Conservation (phyloP, 1,140 invertebrate genomes). For the Nebria ingens region DNA sequence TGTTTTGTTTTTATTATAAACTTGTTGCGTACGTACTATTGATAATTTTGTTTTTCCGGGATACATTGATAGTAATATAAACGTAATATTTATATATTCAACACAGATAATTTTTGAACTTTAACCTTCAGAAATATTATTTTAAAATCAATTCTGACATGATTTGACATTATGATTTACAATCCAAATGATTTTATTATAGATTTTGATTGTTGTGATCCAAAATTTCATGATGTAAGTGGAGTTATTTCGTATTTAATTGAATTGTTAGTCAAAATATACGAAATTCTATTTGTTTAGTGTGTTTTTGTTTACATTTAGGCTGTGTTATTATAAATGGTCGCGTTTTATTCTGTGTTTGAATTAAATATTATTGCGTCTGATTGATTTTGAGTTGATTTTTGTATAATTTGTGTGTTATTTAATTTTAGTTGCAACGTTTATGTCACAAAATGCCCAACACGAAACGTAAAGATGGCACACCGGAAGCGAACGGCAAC, state of each 20-base stretch:
- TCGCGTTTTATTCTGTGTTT: not conserved
- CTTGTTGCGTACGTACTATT: too few relatives aligned
- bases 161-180: not conserved
- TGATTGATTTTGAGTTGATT: not conserved
- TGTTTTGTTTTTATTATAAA: too few relatives aligned
- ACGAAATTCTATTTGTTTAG: not conserved
- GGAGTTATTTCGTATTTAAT: not conserved
- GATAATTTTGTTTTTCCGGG: too few relatives aligned
- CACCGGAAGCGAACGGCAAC: constrained; percentile 11
- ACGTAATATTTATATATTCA: too few relatives aligned
- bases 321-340: constrained; percentile 2
- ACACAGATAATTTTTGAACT: too few relatives aligned
- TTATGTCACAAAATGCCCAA: constrained; percentile 32
- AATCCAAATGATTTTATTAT: not conserved
- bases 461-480: constrained; percentile 5
- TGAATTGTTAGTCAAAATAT: not conserved
- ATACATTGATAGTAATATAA: too few relatives aligned
- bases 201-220: not conserved
- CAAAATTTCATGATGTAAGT: constrained; percentile 11
- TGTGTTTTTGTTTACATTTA: constrained; percentile 10
- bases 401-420: constrained; percentile 12
- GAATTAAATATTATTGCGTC: constrained; percentile 7
- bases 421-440: constrained; percentile 32
- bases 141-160: not conserved
- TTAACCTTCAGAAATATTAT: too few relatives aligned